Base-by-base conservation (phyloP, 2,888 invertebrate species). In the Eristalinus aeneus region DNA sequence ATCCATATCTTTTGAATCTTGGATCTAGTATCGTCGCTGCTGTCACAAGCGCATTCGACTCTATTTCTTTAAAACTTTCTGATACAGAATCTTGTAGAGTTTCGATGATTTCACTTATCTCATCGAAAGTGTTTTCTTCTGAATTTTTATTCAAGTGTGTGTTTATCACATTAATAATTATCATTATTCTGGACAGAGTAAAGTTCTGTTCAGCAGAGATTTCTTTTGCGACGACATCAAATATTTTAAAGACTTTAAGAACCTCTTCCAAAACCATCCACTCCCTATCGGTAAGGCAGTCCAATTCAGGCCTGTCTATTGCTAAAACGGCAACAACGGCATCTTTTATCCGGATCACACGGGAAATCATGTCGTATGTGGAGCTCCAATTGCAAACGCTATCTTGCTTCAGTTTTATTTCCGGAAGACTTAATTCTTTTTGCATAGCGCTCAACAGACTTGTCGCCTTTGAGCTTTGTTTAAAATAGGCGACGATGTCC, bases 361-460 rank as follows among this genome's bases (percentile, higher is more conserved):
- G 39, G n/a, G 39, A 22, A 0, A 85, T 9, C 75, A 85, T 85
- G 2, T 72, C 68, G 39, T 58, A 72, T 8, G 84, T 78, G 10
- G 78, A 76, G n/a, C 78, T 79, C 84, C 78, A 84, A 11, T 64
- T 9, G 8, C 61, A 73, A 9, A 23, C n/a, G 12, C 58, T 76
- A 12, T 71, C 46, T 31, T 82, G 74, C 27, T 80, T 80, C n/a
- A 87, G 53, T 58, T 81, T 84, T 0, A 83, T 32, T 6, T 67
- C 64, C 2, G 79, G 58, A 1, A 79, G 16, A 53, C 71, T 73
- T 32, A 85, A 60, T 64, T 85, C 58, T 5, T 65, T 81, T 63
- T 82, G 73, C 22, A 56, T 65, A 16, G 68, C 64, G 1, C 22
- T 4, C 20, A 83, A 36, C 16, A 79, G 71, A 1, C 67, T 16